Evolutionary conservation across 1,140 invertebrate species (phyloP).

Genomic region (Trigoniulus corallinus): DNA sequence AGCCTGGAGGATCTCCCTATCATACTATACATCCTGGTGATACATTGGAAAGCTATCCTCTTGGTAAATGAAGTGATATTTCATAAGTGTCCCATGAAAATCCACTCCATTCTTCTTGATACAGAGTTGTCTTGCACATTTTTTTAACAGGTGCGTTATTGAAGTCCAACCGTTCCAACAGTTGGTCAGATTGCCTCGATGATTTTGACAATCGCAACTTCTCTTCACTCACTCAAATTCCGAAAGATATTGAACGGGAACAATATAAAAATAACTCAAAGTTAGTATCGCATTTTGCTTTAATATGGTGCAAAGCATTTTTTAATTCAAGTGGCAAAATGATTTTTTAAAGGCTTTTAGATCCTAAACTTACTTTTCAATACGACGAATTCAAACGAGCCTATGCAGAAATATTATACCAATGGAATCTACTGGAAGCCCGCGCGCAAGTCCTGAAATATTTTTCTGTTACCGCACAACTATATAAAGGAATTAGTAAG

Average conservation of each 20-base stretch:
- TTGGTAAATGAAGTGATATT: slow-evolving; percentile 25
- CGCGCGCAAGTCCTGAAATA: slow-evolving; percentile 68
- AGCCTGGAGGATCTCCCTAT: slow-evolving; percentile 67
- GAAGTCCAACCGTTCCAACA: slow-evolving; percentile 64
- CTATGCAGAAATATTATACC: slow-evolving; percentile 76
- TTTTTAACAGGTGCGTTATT: slow-evolving; percentile 28
- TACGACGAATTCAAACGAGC: slow-evolving; percentile 74
- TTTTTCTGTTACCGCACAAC: slow-evolving; percentile 36
- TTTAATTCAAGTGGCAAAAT: neutral
- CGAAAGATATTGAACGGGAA: slow-evolving; percentile 18
- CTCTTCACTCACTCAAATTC: slow-evolving; percentile 6
- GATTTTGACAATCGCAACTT: slow-evolving; percentile 21
- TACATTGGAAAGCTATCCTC: slow-evolving; percentile 55
- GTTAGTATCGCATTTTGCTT: slow-evolving; percentile 13
- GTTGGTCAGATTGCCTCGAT: slow-evolving; percentile 71
- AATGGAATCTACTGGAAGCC: slow-evolving; percentile 63
- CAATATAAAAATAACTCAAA: slow-evolving; percentile 21
- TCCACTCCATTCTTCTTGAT: too few species aligned
- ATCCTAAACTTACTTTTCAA: slow-evolving; percentile 36
- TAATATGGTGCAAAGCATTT: neutral
- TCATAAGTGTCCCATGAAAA: too few species aligned
- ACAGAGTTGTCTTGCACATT: neutral
- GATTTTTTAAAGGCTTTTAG: slow-evolving; percentile 28
- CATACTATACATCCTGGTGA: slow-evolving; percentile 77
- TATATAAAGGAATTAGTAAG: slow-evolving; percentile 38